Evolutionary conservation across 1,140 invertebrate genomes (phyloP).

Genomic region (Colletes gigas): DNA sequence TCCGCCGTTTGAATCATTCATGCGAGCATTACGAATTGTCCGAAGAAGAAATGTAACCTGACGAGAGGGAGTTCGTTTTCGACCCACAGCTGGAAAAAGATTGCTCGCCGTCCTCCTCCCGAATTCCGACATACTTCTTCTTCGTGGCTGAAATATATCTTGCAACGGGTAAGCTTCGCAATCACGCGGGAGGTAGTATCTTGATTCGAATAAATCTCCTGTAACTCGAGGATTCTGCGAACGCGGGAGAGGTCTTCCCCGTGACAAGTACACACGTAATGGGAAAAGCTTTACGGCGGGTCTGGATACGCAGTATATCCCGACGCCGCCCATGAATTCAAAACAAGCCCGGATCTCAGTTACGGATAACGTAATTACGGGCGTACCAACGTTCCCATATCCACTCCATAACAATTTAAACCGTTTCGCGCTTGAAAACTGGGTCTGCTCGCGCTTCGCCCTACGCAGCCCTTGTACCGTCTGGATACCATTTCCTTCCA

Average conservation of each 20-base stretch:
- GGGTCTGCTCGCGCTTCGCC: background rate
- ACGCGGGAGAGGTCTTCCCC: slow-evolving; percentile 40
- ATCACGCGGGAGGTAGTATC: slow-evolving; percentile 65
- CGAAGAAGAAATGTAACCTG: slow-evolving; percentile 11
- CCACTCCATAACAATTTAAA: slow-evolving; percentile 40
- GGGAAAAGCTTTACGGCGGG: slow-evolving; percentile 51
- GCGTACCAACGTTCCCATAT: slow-evolving; percentile 19
- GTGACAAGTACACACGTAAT: slow-evolving; percentile 66
- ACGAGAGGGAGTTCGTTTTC: slow-evolving; percentile 35
- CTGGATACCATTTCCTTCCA: no score
- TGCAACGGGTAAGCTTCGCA: slow-evolving; percentile 54
- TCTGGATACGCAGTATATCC: slow-evolving; percentile 46
- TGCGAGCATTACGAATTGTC: slow-evolving; percentile 27
- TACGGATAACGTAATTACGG: slow-evolving; percentile 57
- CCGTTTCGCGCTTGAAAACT: background rate
- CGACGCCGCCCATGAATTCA: slow-evolving; percentile 57
- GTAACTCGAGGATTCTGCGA: slow-evolving; percentile 61
- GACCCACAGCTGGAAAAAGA: slow-evolving; percentile 20
- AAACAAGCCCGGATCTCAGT: slow-evolving; percentile 51
- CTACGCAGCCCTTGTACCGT: no score
- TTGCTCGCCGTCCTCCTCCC: slow-evolving; percentile 9
- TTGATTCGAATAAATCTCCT: slow-evolving; percentile 72
- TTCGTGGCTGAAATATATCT: slow-evolving; percentile 66
- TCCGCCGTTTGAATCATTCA: slow-evolving; percentile 22
- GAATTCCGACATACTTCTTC: slow-evolving; percentile 61